phyloP scores from a whole-genome alignment of 2,888 invertebrate species.

The Julus scandinavius region DNA sequence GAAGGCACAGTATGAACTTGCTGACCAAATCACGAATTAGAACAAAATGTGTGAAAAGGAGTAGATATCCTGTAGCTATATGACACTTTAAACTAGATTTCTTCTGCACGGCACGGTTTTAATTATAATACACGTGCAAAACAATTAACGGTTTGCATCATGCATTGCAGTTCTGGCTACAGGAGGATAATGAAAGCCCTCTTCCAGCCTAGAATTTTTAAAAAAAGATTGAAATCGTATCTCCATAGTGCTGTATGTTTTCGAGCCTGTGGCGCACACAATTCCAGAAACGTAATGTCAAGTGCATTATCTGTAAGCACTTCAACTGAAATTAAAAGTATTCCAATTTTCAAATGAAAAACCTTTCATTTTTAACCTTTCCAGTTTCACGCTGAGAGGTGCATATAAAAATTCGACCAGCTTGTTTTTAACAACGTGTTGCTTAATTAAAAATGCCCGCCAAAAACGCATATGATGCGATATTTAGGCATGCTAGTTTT shows the following conservation, averaged over 20 bases:
- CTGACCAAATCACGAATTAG: neutral
- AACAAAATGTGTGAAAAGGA: slow-evolving; percentile 36
- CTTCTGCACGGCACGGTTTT: slow-evolving; percentile 10
- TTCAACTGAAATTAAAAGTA: slow-evolving; percentile 32
- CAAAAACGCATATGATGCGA: neutral
- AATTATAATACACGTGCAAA: neutral
- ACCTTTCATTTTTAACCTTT: neutral
- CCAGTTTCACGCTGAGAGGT: slow-evolving; percentile 7
- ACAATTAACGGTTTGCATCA: slow-evolving; percentile 30
- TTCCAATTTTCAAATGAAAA: neutral
- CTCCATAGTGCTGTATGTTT: neutral
- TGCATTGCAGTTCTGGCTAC: neutral
- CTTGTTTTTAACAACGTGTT: slow-evolving; percentile 3
- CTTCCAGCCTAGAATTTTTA: neutral
- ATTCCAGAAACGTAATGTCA: neutral
- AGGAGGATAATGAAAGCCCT: slow-evolving; percentile 23
- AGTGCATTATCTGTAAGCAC: slow-evolving; percentile 43
- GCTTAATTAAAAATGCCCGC: slow-evolving; percentile 42
- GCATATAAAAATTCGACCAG: neutral
- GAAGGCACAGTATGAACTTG: neutral
- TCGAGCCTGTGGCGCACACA: neutral
- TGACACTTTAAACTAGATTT: slow-evolving; percentile 45
- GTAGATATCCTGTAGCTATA: slow-evolving; percentile 24
- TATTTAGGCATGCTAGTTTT: slow-evolving; percentile 7
- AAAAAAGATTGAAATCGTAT: slow-evolving; percentile 13